phyloP scores from a whole-genome alignment of 1,140 invertebrate genomes.

The Agraylea sexmaculata region DNA sequence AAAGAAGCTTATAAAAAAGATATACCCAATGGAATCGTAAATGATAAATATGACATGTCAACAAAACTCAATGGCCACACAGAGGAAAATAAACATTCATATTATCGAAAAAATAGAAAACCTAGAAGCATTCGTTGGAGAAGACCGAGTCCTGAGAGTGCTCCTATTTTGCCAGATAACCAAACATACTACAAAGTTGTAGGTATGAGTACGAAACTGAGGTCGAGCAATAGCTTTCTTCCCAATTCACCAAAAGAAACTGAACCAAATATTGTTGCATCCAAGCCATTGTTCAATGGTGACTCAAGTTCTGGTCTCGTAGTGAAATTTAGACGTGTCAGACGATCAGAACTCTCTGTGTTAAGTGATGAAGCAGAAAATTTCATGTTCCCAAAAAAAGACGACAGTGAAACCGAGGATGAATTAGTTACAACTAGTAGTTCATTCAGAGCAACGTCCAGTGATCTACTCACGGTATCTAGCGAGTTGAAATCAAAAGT shows the following conservation, averaged over 20 bases:
- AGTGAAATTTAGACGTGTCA: constrained; percentile 57
- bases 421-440: constrained; percentile 28
- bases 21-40: constrained; percentile 9
- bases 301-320: constrained; percentile 47
- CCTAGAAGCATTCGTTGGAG: constrained; percentile 29
- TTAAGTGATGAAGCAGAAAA: constrained; percentile 72
- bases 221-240: constrained; percentile 44
- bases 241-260: constrained; percentile 24
- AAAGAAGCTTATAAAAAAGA: constrained; percentile 6
- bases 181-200: constrained; percentile 63
- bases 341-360: constrained; percentile 58
- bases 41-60: constrained; percentile 6
- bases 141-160: constrained; percentile 43
- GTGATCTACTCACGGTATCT: constrained; percentile 12
- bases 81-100: constrained; percentile 4
- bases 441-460: constrained; percentile 12
- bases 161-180: constrained; percentile 45
- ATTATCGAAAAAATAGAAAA: constrained; percentile 18
- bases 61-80: constrained; percentile 14
- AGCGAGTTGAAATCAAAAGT: constrained; percentile 1
- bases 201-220: constrained; percentile 53
- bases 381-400: constrained; percentile 64
- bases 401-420: constrained; percentile 33
- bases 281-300: constrained; percentile 26
- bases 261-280: constrained; percentile 17